These are phyloP conservation scores for Falco berigora DNA, from an alignment of 2,797 vertebrate genomes.

Conservation along the genomic window DNA sequence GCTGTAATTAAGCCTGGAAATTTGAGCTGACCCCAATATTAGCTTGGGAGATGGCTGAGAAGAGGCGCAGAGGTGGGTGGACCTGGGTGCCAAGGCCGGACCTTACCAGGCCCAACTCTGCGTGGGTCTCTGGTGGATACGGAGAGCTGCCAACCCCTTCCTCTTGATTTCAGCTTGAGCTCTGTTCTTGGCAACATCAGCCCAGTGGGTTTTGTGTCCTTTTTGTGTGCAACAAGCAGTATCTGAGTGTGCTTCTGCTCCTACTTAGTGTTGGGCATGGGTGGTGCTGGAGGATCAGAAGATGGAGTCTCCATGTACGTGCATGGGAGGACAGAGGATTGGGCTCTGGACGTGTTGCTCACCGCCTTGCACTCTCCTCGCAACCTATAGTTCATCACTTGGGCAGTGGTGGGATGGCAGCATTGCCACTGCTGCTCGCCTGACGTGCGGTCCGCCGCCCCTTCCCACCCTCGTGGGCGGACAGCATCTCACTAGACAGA, in stretches of 20 bases:
- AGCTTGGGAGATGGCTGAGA: background rate
- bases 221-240: background rate
- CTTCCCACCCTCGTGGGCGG: background rate
- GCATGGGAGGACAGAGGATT: background rate
- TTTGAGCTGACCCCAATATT: background rate
- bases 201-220: background rate
- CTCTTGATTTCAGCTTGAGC: background rate
- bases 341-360: background rate
- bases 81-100: background rate
- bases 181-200: background rate
- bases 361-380: background rate
- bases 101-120: background rate
- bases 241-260: background rate
- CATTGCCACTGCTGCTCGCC: background rate
- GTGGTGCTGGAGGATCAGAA: background rate
- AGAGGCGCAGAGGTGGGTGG: background rate
- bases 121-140: background rate
- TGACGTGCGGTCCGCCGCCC: background rate
- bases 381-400: fast-evolving
- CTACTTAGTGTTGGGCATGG: background rate
- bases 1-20: background rate
- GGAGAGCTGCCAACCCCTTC: background rate
- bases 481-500: background rate
- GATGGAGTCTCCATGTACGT: fast-evolving
- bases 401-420: background rate